phyloP scores from a whole-genome alignment of 1,140 invertebrate species.

The Panonychus citri region DNA sequence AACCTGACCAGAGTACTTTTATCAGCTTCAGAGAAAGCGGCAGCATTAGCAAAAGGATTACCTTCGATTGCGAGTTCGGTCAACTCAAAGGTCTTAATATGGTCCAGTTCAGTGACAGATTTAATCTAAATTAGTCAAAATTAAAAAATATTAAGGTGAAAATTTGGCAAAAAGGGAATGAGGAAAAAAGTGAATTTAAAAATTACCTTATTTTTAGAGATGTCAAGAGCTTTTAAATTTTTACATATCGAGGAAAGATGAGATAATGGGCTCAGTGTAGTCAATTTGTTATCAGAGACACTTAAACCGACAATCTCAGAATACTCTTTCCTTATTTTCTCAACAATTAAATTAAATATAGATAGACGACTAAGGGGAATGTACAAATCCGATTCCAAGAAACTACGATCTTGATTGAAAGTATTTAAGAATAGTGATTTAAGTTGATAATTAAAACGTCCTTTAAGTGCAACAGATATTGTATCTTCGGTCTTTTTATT shows the following conservation, averaged over 20 bases:
- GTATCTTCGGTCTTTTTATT: slow-evolving; percentile 17
- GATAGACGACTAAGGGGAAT: neutral
- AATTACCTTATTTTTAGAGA: slow-evolving; percentile 55
- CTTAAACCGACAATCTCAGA: slow-evolving; percentile 54
- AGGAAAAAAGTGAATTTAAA: neutral
- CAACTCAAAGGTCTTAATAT: neutral
- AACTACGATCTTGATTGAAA: neutral
- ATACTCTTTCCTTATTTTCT: slow-evolving; percentile 50
- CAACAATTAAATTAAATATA: neutral
- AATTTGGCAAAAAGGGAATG: neutral
- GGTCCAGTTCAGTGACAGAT: neutral
- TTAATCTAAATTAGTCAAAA: neutral
- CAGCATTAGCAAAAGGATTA: neutral
- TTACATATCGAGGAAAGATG: slow-evolving; percentile 36
- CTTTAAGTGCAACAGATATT: neutral
- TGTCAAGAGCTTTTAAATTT: slow-evolving; percentile 48
- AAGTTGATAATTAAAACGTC: neutral
- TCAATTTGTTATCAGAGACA: slow-evolving; percentile 53
- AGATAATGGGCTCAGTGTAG: slow-evolving; percentile 37
- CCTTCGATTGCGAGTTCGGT: neutral
- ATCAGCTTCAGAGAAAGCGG: neutral
- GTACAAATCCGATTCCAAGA: neutral
- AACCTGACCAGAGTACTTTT: neutral
- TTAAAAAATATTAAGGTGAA: neutral
- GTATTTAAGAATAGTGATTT: neutral